These are phyloP conservation scores for Cordilura impudica DNA, from an alignment of 2,888 invertebrate species.

Conservation along the genomic window DNA sequence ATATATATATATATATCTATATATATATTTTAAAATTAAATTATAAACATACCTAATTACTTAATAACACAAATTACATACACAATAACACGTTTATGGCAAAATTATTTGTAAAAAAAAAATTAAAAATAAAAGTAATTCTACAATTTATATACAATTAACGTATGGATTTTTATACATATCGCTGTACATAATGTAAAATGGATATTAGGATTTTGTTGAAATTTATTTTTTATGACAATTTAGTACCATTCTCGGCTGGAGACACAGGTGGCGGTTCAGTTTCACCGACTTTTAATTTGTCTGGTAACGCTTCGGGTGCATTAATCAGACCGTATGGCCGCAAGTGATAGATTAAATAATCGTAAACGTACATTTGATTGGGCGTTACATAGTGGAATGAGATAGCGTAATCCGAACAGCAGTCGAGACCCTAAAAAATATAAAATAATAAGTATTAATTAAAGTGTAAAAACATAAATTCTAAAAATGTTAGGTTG, in stretches of 20 bases:
- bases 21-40: no score
- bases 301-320: constrained; percentile 71
- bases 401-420: constrained; percentile 95
- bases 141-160: constrained; percentile 9
- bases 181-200: neutral
- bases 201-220: no score
- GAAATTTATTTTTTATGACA: constrained; percentile 34
- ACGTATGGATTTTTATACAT: neutral
- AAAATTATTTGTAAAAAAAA: constrained; percentile 28
- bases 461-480: no score
- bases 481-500: no score
- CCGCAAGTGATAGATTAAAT: constrained; percentile 94
- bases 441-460: neutral
- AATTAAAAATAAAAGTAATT: constrained; percentile 5
- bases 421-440: constrained; percentile 81
- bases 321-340: constrained; percentile 82
- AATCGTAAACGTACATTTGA: constrained; percentile 97
- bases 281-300: constrained; percentile 68
- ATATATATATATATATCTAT: no score
- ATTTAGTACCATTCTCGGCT: neutral
- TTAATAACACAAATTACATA: constrained; percentile 1
- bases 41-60: no score
- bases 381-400: constrained; percentile 96
- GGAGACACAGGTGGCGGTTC: constrained; percentile 66
- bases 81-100: constrained; percentile 40